Base-by-base conservation (phyloP, 2,113 vertebrate genomes). In the Burhinus oedicnemus region DNA sequence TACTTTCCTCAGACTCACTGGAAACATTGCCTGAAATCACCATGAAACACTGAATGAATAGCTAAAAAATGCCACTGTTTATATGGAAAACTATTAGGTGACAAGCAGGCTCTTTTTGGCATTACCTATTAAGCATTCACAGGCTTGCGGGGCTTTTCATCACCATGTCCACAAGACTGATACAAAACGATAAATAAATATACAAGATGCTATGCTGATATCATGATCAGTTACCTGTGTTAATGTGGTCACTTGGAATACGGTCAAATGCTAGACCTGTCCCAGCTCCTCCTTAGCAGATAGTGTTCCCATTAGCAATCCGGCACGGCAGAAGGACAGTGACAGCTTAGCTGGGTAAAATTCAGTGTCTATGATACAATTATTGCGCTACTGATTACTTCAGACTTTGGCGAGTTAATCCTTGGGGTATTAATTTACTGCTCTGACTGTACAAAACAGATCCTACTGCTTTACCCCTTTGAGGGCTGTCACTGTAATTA, bases 381-480 rank as follows among this genome's bases (percentile, higher is more conserved):
- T 91, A 97, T 96, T 94, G 66, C 1, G 3, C 45, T 92, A 91
- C 95, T 87, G 83, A 96, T 98, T 95, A 89, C 68, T 94, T 97
- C 87, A 95, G 87, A 77, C 74, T 83, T 76, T 40, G 30, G 38
- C 8, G 30, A 94, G 26, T 65, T 69, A 94, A 69, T 96, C 95
- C 96, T 93, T 70, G 27, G 94, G 86, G 97, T 79, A 97, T 97
- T 98, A 91, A 97, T 98, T 97, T 98, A 87, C 85, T 94, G 71
- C 69, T 66, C 61, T 34, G 89, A 74, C 66, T 89, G 55, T 54
- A 65, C 71, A 94, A 75, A 95, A 96, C 65, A 89, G 52, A 97
- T 96, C 70, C 47, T 83, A 88, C 40, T 64, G 55, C 36, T 93
- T 85, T 93, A 85, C 16, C 72, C 94, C 70, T 93, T 78, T 77